Evolutionary conservation across 1,140 invertebrate genomes (phyloP), one percentile per base, ranked within the genome.

Genomic region (Hycleus phaleratus): DNA sequence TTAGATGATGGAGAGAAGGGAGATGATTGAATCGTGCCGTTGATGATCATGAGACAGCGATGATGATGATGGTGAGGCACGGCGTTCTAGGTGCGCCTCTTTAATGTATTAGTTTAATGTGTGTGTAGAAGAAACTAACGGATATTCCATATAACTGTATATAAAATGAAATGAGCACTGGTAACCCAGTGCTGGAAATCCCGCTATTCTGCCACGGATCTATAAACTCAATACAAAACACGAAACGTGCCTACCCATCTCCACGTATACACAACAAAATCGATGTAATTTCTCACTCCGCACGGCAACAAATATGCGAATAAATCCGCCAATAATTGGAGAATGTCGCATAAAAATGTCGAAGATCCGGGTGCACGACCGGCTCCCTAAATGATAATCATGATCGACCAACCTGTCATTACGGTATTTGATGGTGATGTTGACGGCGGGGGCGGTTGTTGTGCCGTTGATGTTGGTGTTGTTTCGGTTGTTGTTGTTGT

Each of bases 341-440:
- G 7, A 4, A 32, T 5, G 4, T 32, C 32, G 32, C 32, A 32
- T 3, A 32, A 32, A 32, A 32, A 32, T 5, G 4, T 3, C 32
- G 32, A 32, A 32, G 32, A 32, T 32, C 32, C 32, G 32, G 32
- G 4, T 32, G 32, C 7, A 18, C 18, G 18, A 18, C 18, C 18
- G 32, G 32, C 4, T 32, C 32, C 32, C 32, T 32, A 5, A 32
- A 18, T 18, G 18, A 32, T 5, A 32, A 4, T 32, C 7, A 32
- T 32, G 7, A 32, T 5, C 11, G 50, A 61, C 49, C 47, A 68
- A 72, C 70, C 70, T 72, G 70, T 72, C 70, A 72, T 72, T 53
- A 67, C 65, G 39, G 69, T 71, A 63, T 66, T 70, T 4, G 70
- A 64, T 9, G 68, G 68, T 40, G 70, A 69, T 7, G 70, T 55